Percentiles rank a stretch among this genome's conserved stretches.
These are phyloP conservation scores for Myopa testacea DNA, from an alignment of 2,888 invertebrate genomes.

Conservation along the genomic window DNA sequence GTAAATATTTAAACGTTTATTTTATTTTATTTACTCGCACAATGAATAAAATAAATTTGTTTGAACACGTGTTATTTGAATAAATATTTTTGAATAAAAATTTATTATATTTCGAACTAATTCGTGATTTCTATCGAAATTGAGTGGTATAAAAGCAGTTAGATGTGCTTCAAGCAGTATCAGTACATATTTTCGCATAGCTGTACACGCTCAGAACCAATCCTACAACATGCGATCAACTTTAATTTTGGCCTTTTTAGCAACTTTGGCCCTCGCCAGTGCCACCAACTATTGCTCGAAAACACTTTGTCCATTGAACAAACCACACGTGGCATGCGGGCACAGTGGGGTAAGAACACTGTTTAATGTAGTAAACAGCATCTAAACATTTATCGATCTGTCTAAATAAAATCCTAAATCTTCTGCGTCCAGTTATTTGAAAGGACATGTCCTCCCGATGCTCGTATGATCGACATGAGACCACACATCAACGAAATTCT, in stretches of 20 bases:
- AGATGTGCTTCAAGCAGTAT: no score
- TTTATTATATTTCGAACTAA: no score
- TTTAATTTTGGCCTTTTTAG: not conserved
- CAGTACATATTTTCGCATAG: no score
- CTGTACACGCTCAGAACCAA: not conserved
- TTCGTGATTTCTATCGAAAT: no score
- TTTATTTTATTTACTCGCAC: no score
- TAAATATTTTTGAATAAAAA: no score
- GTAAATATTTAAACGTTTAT: no score
- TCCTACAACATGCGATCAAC: not conserved
- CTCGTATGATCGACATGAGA: not conserved
- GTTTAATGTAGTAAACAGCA: no score
- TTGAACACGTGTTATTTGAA: no score
- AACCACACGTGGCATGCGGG: not conserved
- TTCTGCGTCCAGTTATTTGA: not conserved
- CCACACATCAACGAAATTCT: not conserved
- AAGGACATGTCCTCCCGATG: not conserved
- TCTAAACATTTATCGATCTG: not conserved
- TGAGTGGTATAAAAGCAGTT: no score
- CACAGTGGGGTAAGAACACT: constrained; percentile 1
- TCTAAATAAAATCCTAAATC: not conserved
- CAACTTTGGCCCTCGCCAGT: not conserved
- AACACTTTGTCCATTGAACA: not conserved
- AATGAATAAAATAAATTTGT: no score
- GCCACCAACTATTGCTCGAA: not conserved